Percentiles rank a stretch among this genome's conserved stretches.
phyloP scores from a whole-genome alignment of 2,888 invertebrate genomes.

The Drepana falcataria region DNA sequence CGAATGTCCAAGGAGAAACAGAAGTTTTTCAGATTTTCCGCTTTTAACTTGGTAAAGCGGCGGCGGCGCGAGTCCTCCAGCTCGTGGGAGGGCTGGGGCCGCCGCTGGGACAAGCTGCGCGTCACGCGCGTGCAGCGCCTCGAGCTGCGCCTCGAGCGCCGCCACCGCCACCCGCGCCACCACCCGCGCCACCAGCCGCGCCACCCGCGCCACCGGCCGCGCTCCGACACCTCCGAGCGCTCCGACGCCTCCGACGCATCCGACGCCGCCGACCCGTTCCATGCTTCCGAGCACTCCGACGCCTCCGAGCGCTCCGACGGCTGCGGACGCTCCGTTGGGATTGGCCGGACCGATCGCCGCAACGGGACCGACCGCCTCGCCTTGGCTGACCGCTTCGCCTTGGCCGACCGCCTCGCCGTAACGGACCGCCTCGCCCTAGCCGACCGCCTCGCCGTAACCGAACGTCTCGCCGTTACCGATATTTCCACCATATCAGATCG shows the following conservation, averaged over 20 bases:
- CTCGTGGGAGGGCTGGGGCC: slow-evolving; percentile 63
- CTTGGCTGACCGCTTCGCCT: neutral
- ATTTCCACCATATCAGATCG: too few relatives aligned
- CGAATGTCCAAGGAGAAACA: slow-evolving; percentile 92
- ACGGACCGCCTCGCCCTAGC: neutral
- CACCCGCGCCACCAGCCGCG: slow-evolving; percentile 14
- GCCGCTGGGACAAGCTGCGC: slow-evolving; percentile 49
- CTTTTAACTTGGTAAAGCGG: slow-evolving; percentile 84
- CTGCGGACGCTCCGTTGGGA: slow-evolving; percentile 9
- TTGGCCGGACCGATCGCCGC: neutral
- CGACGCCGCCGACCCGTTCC: slow-evolving; percentile 13
- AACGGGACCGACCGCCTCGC: neutral
- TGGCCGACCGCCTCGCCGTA: neutral
- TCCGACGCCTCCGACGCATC: slow-evolving; percentile 4
- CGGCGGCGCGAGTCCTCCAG: slow-evolving; percentile 52
- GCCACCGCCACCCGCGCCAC: slow-evolving; percentile 13
- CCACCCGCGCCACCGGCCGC: slow-evolving; percentile 10
- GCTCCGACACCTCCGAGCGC: slow-evolving; percentile 12
- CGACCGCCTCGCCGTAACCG: neutral
- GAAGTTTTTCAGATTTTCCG: slow-evolving; percentile 90
- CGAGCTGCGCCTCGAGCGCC: slow-evolving; percentile 51
- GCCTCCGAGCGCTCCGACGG: slow-evolving; percentile 12
- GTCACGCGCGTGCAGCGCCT: slow-evolving; percentile 61
- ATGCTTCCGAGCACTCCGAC: slow-evolving; percentile 10
- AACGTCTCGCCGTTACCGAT: too few relatives aligned